Evolutionary conservation across 2,888 invertebrate species (phyloP), one percentile per base, ranked within the genome.

Genomic region (Drosophila mimica): DNA sequence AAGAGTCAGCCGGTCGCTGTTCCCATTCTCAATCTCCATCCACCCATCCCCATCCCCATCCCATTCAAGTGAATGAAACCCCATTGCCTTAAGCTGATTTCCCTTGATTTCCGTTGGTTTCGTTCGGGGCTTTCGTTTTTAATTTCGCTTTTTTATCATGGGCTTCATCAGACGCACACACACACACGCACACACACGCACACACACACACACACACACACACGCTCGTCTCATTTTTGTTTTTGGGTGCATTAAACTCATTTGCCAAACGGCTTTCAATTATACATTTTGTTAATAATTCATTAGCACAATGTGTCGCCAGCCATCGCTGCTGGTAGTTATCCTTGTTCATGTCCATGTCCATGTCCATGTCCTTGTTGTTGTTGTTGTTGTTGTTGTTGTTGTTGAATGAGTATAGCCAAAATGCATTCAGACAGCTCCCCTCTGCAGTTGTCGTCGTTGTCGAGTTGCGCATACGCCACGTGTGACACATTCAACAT

Each of bases 201-300:
- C 59, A 13, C 56, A 25, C 64, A 40, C 36, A 28, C 63, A 28
- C 13, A 25, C 49, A 49, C 53, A n/a, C n/a, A 4, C 49, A 13
- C 40, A 8, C 30, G 17, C 56, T 9, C 57, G 54, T 31, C 53
- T 15, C 36, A 20, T 43, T 60, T 53, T 57, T 38, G 48, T 36
- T 40, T 30, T 49, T 40, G 34, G 52, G 31, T 57, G 86, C 89
- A 86, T 89, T 84, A 88, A 88, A 89, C 89, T 88, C 88, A 82
- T 89, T 86, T 85, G 83, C 63, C 76, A 73, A 85, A 85, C 89
- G 85, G 91, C 89, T 92, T 91, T 92, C 92, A 92, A 91, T 92
- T 92, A 92, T 90, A 91, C 89, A 89, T 92, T 85, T 88, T 81
- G 84, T 91, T 88, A 91, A 92, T 90, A 91, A 83, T 92, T 92